A percentile compares a stretch with the other conserved stretches of the same genome.
phyloP scores from a whole-genome alignment of 2,888 invertebrate genomes.

The Criorhina ranunculi region DNA sequence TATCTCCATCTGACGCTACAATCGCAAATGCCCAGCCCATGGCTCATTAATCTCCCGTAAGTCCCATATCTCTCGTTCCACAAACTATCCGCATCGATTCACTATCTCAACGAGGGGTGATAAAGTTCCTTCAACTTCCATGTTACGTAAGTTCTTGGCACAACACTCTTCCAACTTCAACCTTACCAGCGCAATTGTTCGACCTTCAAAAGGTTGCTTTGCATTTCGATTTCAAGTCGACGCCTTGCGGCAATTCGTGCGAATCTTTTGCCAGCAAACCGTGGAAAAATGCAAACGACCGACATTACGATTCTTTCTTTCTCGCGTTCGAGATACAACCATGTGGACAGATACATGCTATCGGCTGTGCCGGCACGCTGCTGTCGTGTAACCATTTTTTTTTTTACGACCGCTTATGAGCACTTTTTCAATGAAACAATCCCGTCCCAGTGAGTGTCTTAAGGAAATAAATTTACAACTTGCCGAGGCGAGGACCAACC shows the following conservation, averaged over 20 bases:
- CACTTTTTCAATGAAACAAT: slow-evolving; percentile 36
- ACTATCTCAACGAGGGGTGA: slow-evolving; percentile 9
- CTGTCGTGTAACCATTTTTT: background rate
- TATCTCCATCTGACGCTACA: background rate
- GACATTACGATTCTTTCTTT: slow-evolving; percentile 55
- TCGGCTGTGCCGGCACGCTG: background rate
- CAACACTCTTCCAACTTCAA: slow-evolving; percentile 19
- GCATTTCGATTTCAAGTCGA: slow-evolving; percentile 55
- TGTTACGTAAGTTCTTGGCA: slow-evolving; percentile 42
- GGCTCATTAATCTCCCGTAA: background rate
- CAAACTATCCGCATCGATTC: slow-evolving; percentile 6
- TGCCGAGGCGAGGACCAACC: background rate
- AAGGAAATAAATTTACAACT: slow-evolving; percentile 35
- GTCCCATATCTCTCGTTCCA: background rate
- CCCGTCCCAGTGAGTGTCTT: background rate
- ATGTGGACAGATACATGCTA: slow-evolving; percentile 1
- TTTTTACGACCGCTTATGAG: slow-evolving; percentile 14
- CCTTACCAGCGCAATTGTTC: slow-evolving; percentile 19
- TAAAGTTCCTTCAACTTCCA: slow-evolving; percentile 67
- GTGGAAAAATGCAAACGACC: slow-evolving; percentile 66
- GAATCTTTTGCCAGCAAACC: slow-evolving; percentile 55
- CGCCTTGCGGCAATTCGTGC: slow-evolving; percentile 66
- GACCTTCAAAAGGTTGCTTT: slow-evolving; percentile 73
- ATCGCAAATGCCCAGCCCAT: slow-evolving; percentile 2
- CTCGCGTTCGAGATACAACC: slow-evolving; percentile 2